These are phyloP conservation scores for Rattus rattus DNA, from an alignment of 2,113 vertebrate genomes.

Conservation along the genomic window DNA sequence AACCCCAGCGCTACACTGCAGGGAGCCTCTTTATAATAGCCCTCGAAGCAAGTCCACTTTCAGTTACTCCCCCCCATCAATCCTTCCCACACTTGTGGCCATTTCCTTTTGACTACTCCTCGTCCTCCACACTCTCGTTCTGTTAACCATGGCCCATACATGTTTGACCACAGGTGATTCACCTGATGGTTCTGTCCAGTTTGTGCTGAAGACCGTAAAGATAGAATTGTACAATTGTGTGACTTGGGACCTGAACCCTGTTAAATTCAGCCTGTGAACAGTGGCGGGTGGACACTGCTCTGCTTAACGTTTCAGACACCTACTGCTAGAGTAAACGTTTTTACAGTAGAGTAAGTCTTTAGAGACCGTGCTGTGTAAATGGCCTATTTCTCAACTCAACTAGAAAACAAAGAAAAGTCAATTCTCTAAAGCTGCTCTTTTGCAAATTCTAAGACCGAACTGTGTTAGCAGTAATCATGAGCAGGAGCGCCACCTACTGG, in stretches of 20 bases:
- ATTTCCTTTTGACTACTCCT: neutral
- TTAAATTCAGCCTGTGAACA: neutral
- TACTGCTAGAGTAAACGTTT: neutral
- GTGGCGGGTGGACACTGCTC: neutral
- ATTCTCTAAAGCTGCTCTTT: neutral
- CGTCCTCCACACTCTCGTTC: neutral
- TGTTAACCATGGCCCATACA: neutral
- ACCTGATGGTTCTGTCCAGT: neutral
- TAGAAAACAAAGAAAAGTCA: neutral
- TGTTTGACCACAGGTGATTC: neutral
- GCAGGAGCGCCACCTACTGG: constrained; percentile 73
- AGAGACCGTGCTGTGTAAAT: neutral
- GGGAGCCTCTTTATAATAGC: neutral
- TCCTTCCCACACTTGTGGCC: too few species aligned
- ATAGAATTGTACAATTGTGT: neutral
- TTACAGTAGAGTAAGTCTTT: neutral
- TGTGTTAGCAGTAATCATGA: neutral
- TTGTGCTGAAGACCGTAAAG: neutral
- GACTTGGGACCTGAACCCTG: neutral
- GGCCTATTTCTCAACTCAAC: neutral
- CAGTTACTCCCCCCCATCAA: neutral
- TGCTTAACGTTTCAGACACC: neutral
- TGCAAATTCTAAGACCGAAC: constrained; percentile 62
- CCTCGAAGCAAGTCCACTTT: neutral
- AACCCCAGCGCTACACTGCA: neutral